phyloP scores from a whole-genome alignment of 2,797 vertebrate genomes.

The Acanthurus tractus region DNA sequence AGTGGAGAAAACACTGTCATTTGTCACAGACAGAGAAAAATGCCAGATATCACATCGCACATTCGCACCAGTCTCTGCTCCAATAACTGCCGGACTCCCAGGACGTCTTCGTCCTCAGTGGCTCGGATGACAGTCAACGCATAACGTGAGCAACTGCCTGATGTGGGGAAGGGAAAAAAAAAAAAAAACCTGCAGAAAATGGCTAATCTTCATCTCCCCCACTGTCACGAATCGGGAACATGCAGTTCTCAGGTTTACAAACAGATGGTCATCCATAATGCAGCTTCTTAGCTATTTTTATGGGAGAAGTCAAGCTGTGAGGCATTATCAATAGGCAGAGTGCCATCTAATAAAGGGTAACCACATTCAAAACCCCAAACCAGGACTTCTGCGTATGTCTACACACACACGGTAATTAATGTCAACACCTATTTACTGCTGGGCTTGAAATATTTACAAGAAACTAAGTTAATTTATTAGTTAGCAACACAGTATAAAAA shows the following conservation, averaged over 20 bases:
- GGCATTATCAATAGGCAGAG: conserved; percentile 83
- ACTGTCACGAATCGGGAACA: conserved; percentile 69
- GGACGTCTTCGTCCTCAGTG: conserved; percentile 72
- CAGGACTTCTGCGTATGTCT: conserved; percentile 56
- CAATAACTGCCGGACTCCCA: conserved; percentile 70
- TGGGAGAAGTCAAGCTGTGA: conserved; percentile 82
- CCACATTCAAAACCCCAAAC: conserved; percentile 72
- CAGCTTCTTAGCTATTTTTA: conserved; percentile 84
- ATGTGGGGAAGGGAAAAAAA: conserved; percentile 10
- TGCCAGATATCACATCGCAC: conserved; percentile 78
- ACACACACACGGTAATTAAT: conserved; percentile 60
- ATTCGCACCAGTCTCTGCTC: conserved; percentile 72
- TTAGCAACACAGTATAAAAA: conserved; percentile 31
- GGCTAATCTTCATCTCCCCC: conserved; percentile 75
- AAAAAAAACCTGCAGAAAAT: conserved; percentile 57
- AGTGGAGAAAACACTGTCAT: conserved; percentile 90
- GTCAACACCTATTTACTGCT: conserved; percentile 62
- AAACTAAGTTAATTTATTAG: conserved; percentile 50
- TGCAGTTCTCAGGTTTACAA: conserved; percentile 80
- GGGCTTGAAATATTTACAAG: conserved; percentile 49
- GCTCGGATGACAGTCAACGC: conserved; percentile 65
- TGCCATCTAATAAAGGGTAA: conserved; percentile 82
- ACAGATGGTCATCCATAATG: conserved; percentile 86
- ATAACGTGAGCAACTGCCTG: conserved; percentile 72
- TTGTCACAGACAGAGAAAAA: conserved; percentile 84